phyloP scores from a whole-genome alignment of 2,797 vertebrate species.

The Gastrophryne carolinensis region DNA sequence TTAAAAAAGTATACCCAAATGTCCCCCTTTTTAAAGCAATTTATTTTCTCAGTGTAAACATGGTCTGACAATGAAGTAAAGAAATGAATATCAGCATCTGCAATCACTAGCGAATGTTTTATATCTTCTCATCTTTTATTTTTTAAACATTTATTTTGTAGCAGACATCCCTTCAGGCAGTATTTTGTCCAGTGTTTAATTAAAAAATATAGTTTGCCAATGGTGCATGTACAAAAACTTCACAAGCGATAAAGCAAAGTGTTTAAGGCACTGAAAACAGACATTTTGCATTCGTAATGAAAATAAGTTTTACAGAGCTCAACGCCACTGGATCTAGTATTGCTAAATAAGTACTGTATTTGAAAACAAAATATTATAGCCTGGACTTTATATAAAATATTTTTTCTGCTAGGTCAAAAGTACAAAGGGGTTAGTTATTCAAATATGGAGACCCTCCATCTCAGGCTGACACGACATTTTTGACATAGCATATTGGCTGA shows the following conservation, averaged over 20 bases:
- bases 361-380: no score
- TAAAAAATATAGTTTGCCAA: slow-evolving; percentile 34
- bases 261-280: background rate
- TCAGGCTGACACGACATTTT: no score
- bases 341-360: no score
- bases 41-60: slow-evolving; percentile 37
- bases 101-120: slow-evolving; percentile 37
- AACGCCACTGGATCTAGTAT: no score
- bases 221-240: slow-evolving; percentile 24
- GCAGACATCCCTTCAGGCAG: slow-evolving; percentile 21
- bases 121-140: slow-evolving; percentile 33
- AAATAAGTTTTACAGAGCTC: slow-evolving; percentile 25
- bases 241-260: slow-evolving; percentile 20
- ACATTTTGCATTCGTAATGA: slow-evolving; percentile 39
- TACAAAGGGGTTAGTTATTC: no score
- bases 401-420: no score
- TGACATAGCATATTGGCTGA: no score
- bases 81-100: slow-evolving; percentile 26
- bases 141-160: slow-evolving; percentile 25
- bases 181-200: slow-evolving; percentile 38
- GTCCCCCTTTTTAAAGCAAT: background rate
- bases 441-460: no score
- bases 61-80: slow-evolving; percentile 44
- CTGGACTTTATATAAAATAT: no score
- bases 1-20: slow-evolving; percentile 2